Conservation (phyloP, 64 coral and sea anemone species). For the Anthopleura sola region DNA sequence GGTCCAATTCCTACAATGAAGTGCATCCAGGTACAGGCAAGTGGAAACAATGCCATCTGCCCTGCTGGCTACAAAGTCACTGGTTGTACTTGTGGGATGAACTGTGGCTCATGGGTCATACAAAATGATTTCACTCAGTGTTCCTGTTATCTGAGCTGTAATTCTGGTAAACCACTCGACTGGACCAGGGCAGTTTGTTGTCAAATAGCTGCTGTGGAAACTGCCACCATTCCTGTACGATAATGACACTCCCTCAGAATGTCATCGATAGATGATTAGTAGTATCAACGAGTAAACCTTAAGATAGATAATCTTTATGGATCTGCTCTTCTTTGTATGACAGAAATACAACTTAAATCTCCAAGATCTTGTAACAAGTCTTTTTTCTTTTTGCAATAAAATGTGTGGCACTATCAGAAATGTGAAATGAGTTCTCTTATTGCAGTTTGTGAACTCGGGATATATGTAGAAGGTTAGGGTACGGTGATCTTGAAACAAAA, state of each 20-base stretch:
- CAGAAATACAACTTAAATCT: background rate
- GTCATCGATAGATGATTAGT: background rate
- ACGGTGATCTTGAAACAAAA: too few species aligned
- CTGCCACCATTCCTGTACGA: background rate
- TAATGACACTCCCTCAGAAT: background rate
- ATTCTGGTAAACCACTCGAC: background rate
- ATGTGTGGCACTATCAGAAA: background rate
- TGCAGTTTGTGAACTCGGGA: too few species aligned
- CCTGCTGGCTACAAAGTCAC: background rate
- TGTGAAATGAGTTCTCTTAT: background rate
- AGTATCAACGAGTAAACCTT: constrained; percentile 13
- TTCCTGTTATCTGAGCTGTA: background rate
- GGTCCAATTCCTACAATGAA: background rate
- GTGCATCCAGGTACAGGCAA: background rate
- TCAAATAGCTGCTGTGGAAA: background rate
- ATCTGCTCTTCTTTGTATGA: constrained; percentile 27
- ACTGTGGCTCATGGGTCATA: background rate
- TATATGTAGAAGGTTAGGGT: too few species aligned
- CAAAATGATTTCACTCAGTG: background rate
- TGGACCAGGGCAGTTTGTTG: constrained; percentile 7
- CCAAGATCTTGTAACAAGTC: background rate
- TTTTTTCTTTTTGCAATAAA: background rate
- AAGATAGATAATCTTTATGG: constrained; percentile 35
- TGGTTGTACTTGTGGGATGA: constrained; percentile 1
- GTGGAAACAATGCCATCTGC: background rate